Evolutionary conservation across 2,797 vertebrate species (phyloP).

Genomic region (Syngnathus rostellatus): DNA sequence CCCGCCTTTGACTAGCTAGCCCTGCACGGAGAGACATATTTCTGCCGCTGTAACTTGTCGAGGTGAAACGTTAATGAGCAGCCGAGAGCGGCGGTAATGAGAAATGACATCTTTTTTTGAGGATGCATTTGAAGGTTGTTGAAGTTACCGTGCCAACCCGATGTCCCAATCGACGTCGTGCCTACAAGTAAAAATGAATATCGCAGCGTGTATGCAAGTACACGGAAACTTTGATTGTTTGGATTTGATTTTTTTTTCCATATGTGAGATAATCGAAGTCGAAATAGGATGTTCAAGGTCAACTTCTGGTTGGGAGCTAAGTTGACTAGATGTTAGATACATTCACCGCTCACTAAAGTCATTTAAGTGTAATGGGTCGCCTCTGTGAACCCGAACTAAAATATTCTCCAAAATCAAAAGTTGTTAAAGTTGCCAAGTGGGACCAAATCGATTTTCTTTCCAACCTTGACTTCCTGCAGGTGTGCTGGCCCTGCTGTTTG

Average conservation of each 20-base stretch:
- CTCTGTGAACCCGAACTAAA: not conserved
- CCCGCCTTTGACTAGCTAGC: conserved; percentile 28
- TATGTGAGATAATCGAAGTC: too few relatives aligned
- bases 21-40: conserved; percentile 11
- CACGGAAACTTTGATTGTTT: too few relatives aligned
- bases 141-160: too few relatives aligned
- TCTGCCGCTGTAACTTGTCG: conserved; percentile 4
- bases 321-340: too few relatives aligned
- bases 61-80: not conserved
- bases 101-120: not conserved
- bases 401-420: not conserved
- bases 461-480: not conserved
- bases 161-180: too few relatives aligned
- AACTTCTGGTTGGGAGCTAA: too few relatives aligned
- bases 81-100: not conserved
- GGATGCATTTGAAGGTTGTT: not conserved
- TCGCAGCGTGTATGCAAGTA: too few relatives aligned
- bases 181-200: too few relatives aligned
- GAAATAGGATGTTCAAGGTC: too few relatives aligned
- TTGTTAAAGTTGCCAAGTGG: not conserved
- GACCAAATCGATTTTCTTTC: not conserved
- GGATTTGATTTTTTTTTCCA: too few relatives aligned
- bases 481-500: not conserved
- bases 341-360: too few relatives aligned
- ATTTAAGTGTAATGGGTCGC: too few relatives aligned